Evolutionary conservation across 1,140 invertebrate genomes (phyloP), one percentile per base, ranked within the genome.

Genomic region (Apis laboriosa): DNA sequence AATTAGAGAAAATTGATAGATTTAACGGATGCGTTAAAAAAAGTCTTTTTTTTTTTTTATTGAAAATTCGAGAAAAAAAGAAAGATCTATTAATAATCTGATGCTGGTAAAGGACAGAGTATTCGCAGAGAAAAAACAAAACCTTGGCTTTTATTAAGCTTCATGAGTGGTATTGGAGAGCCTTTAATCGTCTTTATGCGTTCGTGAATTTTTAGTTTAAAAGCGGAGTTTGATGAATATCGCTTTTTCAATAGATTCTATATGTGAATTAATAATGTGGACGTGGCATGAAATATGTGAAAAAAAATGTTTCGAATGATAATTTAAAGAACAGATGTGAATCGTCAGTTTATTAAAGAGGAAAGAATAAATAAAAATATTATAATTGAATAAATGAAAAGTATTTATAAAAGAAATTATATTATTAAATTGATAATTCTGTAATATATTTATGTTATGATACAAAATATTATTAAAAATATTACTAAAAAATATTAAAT

Each of bases 41-140:
- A 21, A 68, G 21, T 15, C 11, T 15, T 17, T 9, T 28, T 21
- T 49, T n/a, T 11, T 43, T 43, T 43, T 67, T 70, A 51, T 70
- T 70, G 70, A 78, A 60, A 70, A 70, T 78, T 70, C 19, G 8
- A 28, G 12, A 53, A n/a, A 58, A n/a, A 70, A 63, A 9, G 13
- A 5, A 34, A 9, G 21, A 17, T 49, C 9, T n/a, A 19, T 7
- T 60, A 70, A 70, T 70, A 61, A 71, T 13, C 11, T 11, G 43
- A 15, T 24, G n/a, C 43, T n/a, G 8, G 21, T 51, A 28, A 53
- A 79, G 24, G 64, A 68, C 63, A 7, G 17, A 17, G 9, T 24
- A 28, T 70, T 17, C 21, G 9, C 55, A 49, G 24, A 28, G 17
- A 49, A 56, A 51, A 28, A 49, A 60, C 7, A 49, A 49, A 67